Conservation (phyloP, 2,888 invertebrate species). For the Drosophila monieri region DNA sequence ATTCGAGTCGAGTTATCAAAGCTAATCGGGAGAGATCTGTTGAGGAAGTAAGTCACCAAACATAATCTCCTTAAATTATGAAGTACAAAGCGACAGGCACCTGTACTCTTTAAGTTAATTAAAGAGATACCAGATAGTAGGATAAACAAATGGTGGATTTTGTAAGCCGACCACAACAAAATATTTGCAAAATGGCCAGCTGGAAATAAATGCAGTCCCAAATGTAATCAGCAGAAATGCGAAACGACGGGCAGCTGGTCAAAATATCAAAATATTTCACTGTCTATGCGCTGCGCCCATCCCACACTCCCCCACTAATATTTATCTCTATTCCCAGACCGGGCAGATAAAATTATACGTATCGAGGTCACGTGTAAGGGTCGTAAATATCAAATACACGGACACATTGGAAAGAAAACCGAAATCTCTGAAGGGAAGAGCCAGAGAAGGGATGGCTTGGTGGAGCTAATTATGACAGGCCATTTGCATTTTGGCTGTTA, state of each 20-base stretch:
- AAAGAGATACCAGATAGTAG: not conserved
- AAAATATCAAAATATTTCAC: conserved; percentile 38
- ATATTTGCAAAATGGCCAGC: conserved; percentile 3
- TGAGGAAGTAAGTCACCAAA: conserved; percentile 8
- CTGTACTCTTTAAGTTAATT: conserved; percentile 3
- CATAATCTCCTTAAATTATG: conserved; percentile 17
- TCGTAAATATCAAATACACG: conserved; percentile 36
- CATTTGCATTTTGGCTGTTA: conserved; percentile 76
- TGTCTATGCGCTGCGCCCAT: not conserved
- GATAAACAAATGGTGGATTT: not conserved
- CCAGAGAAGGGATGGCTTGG: not conserved
- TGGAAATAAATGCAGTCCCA: conserved; percentile 44
- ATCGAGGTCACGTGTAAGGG: conserved; percentile 43
- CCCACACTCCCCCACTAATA: not conserved
- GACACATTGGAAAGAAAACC: conserved; percentile 22
- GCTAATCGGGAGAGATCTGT: conserved; percentile 25
- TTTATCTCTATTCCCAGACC: not conserved
- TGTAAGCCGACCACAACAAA: not conserved
- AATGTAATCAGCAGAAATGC: conserved; percentile 64
- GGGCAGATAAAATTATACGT: conserved; percentile 35
- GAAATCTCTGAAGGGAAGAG: not conserved
- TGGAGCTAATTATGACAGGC: conserved; percentile 49
- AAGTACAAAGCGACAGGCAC: not conserved
- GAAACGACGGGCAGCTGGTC: conserved; percentile 46
- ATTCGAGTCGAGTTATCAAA: conserved; percentile 22